phyloP scores from a whole-genome alignment of 2,797 vertebrate species.

The Buphagus erythrorhynchus region DNA sequence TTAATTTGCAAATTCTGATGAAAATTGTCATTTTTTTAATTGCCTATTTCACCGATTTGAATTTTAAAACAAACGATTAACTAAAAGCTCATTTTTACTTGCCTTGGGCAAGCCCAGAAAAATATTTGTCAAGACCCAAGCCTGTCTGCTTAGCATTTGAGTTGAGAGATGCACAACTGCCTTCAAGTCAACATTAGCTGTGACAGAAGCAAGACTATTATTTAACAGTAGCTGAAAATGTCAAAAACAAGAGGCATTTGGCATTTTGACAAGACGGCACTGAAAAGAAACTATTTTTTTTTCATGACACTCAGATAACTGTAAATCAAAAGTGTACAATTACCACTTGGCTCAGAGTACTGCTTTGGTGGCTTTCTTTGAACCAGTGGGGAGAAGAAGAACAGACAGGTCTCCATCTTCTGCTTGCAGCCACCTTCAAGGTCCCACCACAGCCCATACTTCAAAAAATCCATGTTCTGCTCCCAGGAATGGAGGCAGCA shows the following conservation, averaged over 20 bases:
- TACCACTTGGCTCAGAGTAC: background rate
- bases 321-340: constrained; percentile 64
- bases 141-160: constrained; percentile 66
- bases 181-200: constrained; percentile 78
- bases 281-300: constrained; percentile 60
- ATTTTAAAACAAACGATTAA: constrained; percentile 68
- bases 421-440: background rate
- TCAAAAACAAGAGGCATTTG: constrained; percentile 78
- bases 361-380: background rate
- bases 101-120: constrained; percentile 69
- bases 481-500: accelerated
- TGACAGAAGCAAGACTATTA: constrained; percentile 80
- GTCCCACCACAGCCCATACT: accelerated
- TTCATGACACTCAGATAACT: constrained; percentile 25
- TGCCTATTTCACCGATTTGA: constrained; percentile 58
- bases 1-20: constrained; percentile 64
- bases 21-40: constrained; percentile 70
- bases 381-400: background rate
- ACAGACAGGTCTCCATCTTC: background rate
- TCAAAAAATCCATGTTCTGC: background rate
- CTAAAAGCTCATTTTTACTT: constrained; percentile 62
- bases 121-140: constrained; percentile 71
- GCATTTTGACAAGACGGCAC: constrained; percentile 69
- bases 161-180: constrained; percentile 76
- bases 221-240: constrained; percentile 77